Percentiles rank a stretch among this genome's conserved stretches.
Evolutionary conservation across 1,140 invertebrate genomes (phyloP).

Genomic region (Microplitis demolitor): DNA sequence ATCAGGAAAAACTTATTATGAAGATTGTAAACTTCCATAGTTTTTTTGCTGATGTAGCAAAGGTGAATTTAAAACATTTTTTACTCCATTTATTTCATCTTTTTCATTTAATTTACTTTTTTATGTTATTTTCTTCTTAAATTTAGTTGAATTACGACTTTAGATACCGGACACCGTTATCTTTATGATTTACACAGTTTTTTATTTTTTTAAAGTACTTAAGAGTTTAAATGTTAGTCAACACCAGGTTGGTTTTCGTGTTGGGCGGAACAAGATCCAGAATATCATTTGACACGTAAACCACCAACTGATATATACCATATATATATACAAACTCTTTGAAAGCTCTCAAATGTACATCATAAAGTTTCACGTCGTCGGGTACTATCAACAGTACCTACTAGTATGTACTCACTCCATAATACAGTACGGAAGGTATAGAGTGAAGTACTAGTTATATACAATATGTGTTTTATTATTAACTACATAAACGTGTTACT

Average conservation of each 20-base stretch:
- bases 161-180: too few species aligned
- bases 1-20: slow-evolving; percentile 1
- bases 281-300: neutral
- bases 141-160: neutral
- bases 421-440: too few species aligned
- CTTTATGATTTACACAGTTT: too few species aligned
- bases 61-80: slow-evolving; percentile 14
- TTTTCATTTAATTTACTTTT: neutral
- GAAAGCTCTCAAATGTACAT: neutral
- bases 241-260: neutral
- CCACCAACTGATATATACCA: neutral
- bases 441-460: too few species aligned
- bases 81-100: neutral
- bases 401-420: too few species aligned
- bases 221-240: neutral
- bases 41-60: neutral
- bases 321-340: too few species aligned
- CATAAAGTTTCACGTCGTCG: slow-evolving; percentile 1
- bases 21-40: neutral
- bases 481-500: too few species aligned
- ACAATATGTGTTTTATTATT: too few species aligned
- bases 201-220: neutral
- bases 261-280: neutral
- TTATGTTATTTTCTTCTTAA: neutral
- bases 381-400: neutral